Evolutionary conservation across 1,140 invertebrate genomes (phyloP).

Genomic region (Neomicropteryx cornuta): DNA sequence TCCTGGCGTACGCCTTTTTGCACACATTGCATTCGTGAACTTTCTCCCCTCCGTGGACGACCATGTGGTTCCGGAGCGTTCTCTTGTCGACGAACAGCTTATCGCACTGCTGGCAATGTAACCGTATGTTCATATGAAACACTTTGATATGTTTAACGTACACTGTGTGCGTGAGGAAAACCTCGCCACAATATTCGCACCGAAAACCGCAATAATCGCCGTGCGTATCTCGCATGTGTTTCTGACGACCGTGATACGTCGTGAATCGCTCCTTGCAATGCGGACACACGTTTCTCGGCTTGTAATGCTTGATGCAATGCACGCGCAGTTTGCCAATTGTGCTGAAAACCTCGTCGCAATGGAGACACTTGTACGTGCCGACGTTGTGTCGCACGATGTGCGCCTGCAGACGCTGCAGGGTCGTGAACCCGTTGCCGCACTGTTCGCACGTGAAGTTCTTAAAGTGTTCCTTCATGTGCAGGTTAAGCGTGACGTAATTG

Average conservation of each 20-base stretch:
- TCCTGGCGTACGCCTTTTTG: conserved; percentile 45
- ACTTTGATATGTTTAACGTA: conserved; percentile 22
- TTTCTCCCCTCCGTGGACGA: conserved; percentile 53
- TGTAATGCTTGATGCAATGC: conserved; percentile 25
- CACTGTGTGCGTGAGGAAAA: conserved; percentile 1
- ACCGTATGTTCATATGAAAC: conserved; percentile 25
- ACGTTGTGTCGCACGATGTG: conserved; percentile 38
- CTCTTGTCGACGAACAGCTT: conserved; percentile 42
- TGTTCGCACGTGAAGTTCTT: conserved; percentile 62
- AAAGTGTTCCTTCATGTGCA: conserved; percentile 37
- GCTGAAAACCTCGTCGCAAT: conserved; percentile 4
- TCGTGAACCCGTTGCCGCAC: conserved; percentile 58
- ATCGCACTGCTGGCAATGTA: conserved; percentile 33
- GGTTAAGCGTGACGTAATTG: too few species aligned
- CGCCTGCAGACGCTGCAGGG: conserved; percentile 31
- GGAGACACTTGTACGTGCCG: conserved; percentile 20
- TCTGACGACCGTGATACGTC: conserved; percentile 16
- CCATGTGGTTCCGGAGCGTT: conserved; percentile 36
- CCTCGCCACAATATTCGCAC: conserved; percentile 21
- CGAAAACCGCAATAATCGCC: conserved; percentile 7
- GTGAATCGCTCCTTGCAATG: conserved; percentile 20
- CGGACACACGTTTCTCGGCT: conserved; percentile 25
- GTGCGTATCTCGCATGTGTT: conserved; percentile 23
- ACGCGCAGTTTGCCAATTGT: conserved; percentile 26
- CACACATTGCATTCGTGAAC: conserved; percentile 60